These are phyloP conservation scores for Holothuria scabra DNA, from an alignment of 53 echinoderm and acorn worm genomes.

Conservation along the genomic window DNA sequence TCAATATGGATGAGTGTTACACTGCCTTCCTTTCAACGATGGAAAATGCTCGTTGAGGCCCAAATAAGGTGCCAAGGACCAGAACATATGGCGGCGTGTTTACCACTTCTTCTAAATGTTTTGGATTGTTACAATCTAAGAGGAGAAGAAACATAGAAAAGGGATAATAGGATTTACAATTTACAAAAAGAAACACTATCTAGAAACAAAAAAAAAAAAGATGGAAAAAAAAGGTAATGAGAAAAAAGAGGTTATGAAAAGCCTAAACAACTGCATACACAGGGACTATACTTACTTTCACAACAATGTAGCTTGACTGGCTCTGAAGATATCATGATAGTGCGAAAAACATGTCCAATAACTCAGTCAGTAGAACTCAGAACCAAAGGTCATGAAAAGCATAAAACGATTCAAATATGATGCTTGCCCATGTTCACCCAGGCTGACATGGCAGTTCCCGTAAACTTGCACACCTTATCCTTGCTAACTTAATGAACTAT, in stretches of 20 bases:
- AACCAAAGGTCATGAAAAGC: neutral
- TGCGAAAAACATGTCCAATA: neutral
- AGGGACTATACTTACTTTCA: neutral
- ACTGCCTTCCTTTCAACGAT: slow-evolving; percentile 55
- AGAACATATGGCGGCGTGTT: slow-evolving; percentile 44
- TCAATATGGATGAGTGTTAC: slow-evolving; percentile 28
- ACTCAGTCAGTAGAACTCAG: neutral
- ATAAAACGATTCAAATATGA: too few species aligned
- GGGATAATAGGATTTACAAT: neutral
- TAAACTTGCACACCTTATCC: too few species aligned
- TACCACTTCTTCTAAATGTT: slow-evolving; percentile 46
- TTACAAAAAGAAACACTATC: neutral
- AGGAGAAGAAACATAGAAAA: slow-evolving; percentile 28
- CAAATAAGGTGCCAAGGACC: slow-evolving; percentile 11
- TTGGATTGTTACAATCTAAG: slow-evolving; percentile 56
- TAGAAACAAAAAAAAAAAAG: too few species aligned
- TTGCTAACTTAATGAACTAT: too few species aligned
- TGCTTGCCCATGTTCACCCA: too few species aligned
- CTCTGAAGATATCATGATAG: neutral
- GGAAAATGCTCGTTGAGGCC: slow-evolving; percentile 46
- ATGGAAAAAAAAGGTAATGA: slow-evolving; percentile 3
- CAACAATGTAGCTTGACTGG: neutral
- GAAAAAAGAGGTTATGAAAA: too few species aligned
- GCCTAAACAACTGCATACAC: neutral
- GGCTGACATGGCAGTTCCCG: too few species aligned